Percentiles rank a stretch among this genome's conserved stretches.
Conservation (phyloP, 2,797 vertebrate genomes). For the Discoglossus pictus region DNA sequence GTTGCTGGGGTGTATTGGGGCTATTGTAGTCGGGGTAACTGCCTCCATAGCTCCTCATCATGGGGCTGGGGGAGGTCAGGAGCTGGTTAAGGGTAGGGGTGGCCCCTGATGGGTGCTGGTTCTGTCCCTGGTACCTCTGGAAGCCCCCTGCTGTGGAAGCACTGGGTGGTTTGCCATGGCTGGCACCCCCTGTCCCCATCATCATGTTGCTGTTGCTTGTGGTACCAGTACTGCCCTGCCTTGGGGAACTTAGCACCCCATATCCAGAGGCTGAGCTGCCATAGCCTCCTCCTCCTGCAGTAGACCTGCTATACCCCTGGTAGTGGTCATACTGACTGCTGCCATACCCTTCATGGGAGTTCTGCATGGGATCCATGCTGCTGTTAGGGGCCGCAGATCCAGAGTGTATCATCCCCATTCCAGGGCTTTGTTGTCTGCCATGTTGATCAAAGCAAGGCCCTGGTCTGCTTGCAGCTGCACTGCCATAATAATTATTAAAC, state of each 20-base stretch:
- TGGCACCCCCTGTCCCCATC: conserved; percentile 74
- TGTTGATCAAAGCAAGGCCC: conserved; percentile 94
- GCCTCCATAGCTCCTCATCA: conserved; percentile 88
- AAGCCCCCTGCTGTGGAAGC: conserved; percentile 79
- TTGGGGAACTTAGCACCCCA: conserved; percentile 81
- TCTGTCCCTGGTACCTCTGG: conserved; percentile 85
- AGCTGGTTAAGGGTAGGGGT: conserved; percentile 94
- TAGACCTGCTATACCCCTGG: conserved; percentile 76
- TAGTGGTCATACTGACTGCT: conserved; percentile 89
- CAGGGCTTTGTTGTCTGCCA: conserved; percentile 99
- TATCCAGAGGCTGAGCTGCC: conserved; percentile 76
- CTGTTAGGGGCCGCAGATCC: conserved; percentile 61
- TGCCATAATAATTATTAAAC: conserved; percentile 88
- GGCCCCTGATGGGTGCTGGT: conserved; percentile 87
- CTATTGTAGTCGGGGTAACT: conserved; percentile 84
- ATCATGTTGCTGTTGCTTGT: conserved; percentile 70
- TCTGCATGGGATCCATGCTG: conserved; percentile 85
- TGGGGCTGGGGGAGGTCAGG: conserved; percentile 90
- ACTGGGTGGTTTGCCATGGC: conserved; percentile 71
- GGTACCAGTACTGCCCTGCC: conserved; percentile 66
- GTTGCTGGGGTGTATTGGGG: conserved; percentile 70
- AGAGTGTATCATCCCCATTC: conserved; percentile 85
- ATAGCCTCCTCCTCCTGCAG: conserved; percentile 72
- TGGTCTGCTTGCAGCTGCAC: conserved; percentile 74
- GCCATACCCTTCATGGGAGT: conserved; percentile 87